phyloP scores from a whole-genome alignment of 1,140 invertebrate species.

The Drosophila erecta region DNA sequence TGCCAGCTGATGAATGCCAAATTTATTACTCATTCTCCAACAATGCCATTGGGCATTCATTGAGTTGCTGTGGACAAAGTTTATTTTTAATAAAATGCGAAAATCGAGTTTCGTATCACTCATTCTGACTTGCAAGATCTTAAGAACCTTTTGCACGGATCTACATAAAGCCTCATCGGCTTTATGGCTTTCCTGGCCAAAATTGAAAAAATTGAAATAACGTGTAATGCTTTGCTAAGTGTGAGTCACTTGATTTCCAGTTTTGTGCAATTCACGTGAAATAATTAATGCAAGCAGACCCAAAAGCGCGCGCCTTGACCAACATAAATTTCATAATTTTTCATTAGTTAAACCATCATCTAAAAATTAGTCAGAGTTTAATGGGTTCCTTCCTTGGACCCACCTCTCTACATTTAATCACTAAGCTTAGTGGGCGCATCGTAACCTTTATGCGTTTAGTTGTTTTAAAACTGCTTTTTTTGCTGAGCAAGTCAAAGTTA shows the following conservation, averaged over 20 bases:
- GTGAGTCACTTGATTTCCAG: conserved; percentile 41
- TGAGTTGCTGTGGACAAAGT: conserved; percentile 27
- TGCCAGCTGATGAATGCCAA: conserved; percentile 5
- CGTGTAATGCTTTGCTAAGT: conserved; percentile 58
- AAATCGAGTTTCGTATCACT: conserved; percentile 20
- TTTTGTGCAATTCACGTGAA: conserved; percentile 74
- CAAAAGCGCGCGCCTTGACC: conserved; percentile 40
- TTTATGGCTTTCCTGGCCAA: conserved; percentile 21
- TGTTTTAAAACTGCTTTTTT: conserved; percentile 16
- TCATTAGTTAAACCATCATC: conserved; percentile 50
- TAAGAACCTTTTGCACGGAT: conserved; percentile 16
- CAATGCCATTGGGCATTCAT: conserved; percentile 7
- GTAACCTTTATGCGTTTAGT: conserved; percentile 20
- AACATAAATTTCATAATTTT: conserved; percentile 54
- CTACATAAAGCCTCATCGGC: conserved; percentile 35
- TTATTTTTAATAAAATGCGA: conserved; percentile 25
- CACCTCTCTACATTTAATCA: conserved; percentile 30
- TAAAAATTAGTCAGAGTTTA: conserved; percentile 49
- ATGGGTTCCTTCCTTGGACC: conserved; percentile 22
- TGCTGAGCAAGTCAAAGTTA: conserved; percentile 43
- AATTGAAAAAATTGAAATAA: conserved; percentile 43
- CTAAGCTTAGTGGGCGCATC: conserved; percentile 41
- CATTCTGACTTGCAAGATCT: conserved; percentile 47
- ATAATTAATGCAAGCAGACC: conserved; percentile 61
- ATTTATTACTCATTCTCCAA: conserved; percentile 3